Base-by-base conservation (phyloP, 2,888 invertebrate genomes). In the Tigriopus californicus region DNA sequence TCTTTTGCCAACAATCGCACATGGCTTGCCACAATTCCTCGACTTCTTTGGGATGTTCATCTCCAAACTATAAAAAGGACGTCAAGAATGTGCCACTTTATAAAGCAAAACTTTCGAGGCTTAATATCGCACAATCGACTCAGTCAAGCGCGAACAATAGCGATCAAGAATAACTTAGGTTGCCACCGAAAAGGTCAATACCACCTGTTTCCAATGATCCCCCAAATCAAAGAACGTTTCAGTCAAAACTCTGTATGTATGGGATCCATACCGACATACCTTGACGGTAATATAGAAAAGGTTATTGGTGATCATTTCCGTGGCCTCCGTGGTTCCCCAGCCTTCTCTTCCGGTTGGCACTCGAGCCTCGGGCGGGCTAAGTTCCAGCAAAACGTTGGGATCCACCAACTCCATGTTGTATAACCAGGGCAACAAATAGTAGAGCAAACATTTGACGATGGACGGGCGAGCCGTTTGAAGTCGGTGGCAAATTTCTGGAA, bases 281-380 rank as follows among this genome's bases (percentile, higher is more conserved):
- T 91, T 91, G 3, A 91, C 88, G 6, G 97, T 98, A 66, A 97
- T 86, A 73, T 95, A 97, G 73, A 98, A 90, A 20, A 98, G 81
- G 75, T 98, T 98, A 72, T 98, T 98, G 63, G 98, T 79, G 54
- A 98, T 91, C 91, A 98, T 94, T 75, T 98, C 97, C 0, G 97
- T 98, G n/a, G 97, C 97, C 73, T 97, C 95, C 0, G 88, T 88
- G 1, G 94, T 94, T 48, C 98, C 98, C 79, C 97, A 94, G 0
- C 97, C 97, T 70, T 94, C 92, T 57, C 88, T 80, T 59, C 83
- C 79, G 46, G 82, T 78, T 1, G 71, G 69, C 57, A 69, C 67
- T 25, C 55, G n/a, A 13, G 53, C 60, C 11, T 61, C 48, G 41
- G 48, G 51, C n/a, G 20, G 18, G 18, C 15, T 33, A 24, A 25